These are phyloP conservation scores for western clawed frog (Xenopus tropicalis) DNA, from an alignment of 2,113 vertebrate genomes.

Conservation along the genomic window UCB_Xtro_10.0 CM004451.2:57635501-57636000, in stretches of 20 bases:
- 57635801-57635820: no score
- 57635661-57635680: constrained; percentile 31
- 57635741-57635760: constrained; percentile 8
- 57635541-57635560: constrained; percentile 1
- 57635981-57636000: no score
- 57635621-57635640: constrained; percentile 22
- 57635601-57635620: constrained; percentile 33
- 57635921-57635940: no score
- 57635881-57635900: no score
- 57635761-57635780: neutral
- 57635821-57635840: no score
- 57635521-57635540: no score
- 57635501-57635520: no score
- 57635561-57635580: constrained; percentile 5
- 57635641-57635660: constrained; percentile 36
- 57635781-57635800: no score
- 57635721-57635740: constrained; percentile 11
- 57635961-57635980: no score
- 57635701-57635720: constrained; percentile 31
- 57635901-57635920: no score
- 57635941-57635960: no score
- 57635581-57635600: constrained; percentile 17
- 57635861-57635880: no score
- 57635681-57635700: constrained; percentile 22
- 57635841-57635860: neutral